Percentiles rank a stretch among this genome's conserved stretches.
phyloP scores from a whole-genome alignment of 2,888 invertebrate genomes.

The Crematogaster levior region DNA sequence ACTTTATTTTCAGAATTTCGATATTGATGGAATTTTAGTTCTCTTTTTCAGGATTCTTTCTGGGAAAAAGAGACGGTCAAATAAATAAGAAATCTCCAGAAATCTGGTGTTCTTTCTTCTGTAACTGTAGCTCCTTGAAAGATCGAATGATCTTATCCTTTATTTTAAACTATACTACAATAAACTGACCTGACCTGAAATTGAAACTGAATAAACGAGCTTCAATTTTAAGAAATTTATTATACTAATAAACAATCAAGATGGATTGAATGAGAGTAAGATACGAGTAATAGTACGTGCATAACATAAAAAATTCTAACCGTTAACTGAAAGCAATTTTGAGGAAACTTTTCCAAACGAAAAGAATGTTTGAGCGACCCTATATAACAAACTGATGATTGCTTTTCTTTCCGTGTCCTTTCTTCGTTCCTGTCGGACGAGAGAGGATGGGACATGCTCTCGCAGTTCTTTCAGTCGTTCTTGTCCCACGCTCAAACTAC shows the following conservation, averaged over 20 bases:
- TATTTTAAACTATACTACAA: too few species aligned
- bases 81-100: not conserved
- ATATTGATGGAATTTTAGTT: not conserved
- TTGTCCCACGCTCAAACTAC: constrained; percentile 31
- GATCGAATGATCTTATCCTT: not conserved
- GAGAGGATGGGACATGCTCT: constrained; percentile 20
- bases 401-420: constrained; percentile 41
- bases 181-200: not conserved
- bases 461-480: constrained; percentile 24
- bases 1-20: constrained; percentile 9
- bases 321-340: constrained; percentile 14
- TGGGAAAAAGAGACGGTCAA: not conserved
- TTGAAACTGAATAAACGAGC: not conserved
- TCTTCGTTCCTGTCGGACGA: constrained; percentile 32
- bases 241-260: not conserved
- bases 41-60: too few species aligned
- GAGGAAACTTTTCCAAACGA: not conserved
- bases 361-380: constrained; percentile 27
- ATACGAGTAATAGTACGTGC: not conserved
- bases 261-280: not conserved
- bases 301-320: constrained; percentile 13
- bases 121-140: not conserved
- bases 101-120: not conserved
- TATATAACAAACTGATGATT: constrained; percentile 46
- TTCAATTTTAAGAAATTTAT: not conserved